Percentiles rank a stretch among this genome's conserved stretches.
These are phyloP conservation scores for Mustelus asterias DNA, from an alignment of 2,113 vertebrate species.

Conservation along the genomic window DNA sequence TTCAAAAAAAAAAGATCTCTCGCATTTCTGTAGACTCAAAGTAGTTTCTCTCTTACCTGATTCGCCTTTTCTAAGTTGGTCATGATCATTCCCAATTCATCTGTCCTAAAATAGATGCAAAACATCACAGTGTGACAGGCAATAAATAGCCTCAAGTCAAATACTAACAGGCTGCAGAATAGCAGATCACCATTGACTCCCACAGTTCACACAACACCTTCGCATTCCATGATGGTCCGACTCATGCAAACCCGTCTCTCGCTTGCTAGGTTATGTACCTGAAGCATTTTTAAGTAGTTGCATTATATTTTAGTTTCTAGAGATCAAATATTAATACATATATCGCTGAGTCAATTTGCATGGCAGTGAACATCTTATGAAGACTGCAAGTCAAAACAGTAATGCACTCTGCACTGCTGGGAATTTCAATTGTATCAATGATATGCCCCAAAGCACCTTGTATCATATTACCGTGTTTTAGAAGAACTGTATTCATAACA, in stretches of 20 bases:
- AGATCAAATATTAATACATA: background rate
- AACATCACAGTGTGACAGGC: conserved; percentile 16
- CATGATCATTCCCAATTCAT: conserved; percentile 84
- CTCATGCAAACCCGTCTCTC: no score
- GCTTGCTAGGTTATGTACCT: background rate
- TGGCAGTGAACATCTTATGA: background rate
- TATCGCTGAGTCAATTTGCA: background rate
- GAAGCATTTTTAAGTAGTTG: background rate
- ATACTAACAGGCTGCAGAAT: background rate
- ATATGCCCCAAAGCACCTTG: background rate
- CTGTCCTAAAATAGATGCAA: conserved; percentile 66
- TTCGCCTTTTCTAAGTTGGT: conserved; percentile 88
- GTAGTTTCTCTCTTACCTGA: conserved; percentile 68
- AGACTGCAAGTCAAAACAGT: conserved; percentile 3
- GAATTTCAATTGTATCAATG: conserved; percentile 21
- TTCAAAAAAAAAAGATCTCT: background rate
- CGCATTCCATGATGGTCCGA: background rate
- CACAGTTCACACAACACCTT: background rate
- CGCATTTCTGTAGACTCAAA: background rate
- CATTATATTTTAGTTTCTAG: background rate
- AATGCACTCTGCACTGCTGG: background rate
- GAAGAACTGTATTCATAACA: background rate
- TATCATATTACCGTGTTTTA: background rate
- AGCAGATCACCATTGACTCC: background rate
- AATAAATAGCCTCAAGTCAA: background rate